A percentile compares a stretch with the other conserved stretches of the same genome.
Conservation (phyloP, 2,888 invertebrate genomes). For the Eristalis arbustorum region DNA sequence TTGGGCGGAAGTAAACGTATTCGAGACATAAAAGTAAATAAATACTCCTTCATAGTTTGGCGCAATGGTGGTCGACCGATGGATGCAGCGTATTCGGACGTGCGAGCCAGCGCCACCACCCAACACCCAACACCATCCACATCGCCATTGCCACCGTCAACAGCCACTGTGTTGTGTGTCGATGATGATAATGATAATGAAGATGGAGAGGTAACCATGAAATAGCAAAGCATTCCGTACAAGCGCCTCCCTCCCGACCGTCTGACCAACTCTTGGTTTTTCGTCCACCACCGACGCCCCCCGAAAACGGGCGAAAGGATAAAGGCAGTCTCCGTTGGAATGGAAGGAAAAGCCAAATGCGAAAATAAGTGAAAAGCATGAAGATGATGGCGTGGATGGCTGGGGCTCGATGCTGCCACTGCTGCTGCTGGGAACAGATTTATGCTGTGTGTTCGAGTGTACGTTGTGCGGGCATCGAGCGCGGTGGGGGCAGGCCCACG, state of each 20-base stretch:
- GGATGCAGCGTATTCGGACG: slow-evolving; percentile 18
- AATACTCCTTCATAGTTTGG: slow-evolving; percentile 18
- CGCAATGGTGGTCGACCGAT: not conserved
- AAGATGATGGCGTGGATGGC: slow-evolving; percentile 45
- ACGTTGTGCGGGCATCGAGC: not conserved
- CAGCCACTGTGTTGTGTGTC: not conserved
- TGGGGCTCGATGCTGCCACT: not conserved
- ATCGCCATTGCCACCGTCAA: too few relatives aligned
- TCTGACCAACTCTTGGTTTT: not conserved
- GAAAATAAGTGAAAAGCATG: slow-evolving; percentile 65
- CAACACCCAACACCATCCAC: not conserved
- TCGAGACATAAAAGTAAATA: slow-evolving; percentile 37
- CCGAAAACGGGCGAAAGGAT: slow-evolving; percentile 29
- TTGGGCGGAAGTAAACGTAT: slow-evolving; percentile 34
- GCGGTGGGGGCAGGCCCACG: too few relatives aligned
- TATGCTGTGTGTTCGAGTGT: slow-evolving; percentile 34
- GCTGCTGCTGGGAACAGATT: slow-evolving; percentile 48
- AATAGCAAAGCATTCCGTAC: slow-evolving; percentile 36
- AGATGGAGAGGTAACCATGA: slow-evolving; percentile 29
- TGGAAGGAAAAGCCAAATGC: slow-evolving; percentile 63
- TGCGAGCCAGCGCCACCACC: slow-evolving; percentile 1
- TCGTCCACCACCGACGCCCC: not conserved
- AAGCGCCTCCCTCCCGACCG: not conserved
- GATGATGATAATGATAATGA: slow-evolving; percentile 50
- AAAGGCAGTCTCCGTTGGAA: slow-evolving; percentile 47